Evolutionary conservation across 2,888 invertebrate species (phyloP), one percentile per base, ranked within the genome.

Genomic region (Ectobius pallidus): DNA sequence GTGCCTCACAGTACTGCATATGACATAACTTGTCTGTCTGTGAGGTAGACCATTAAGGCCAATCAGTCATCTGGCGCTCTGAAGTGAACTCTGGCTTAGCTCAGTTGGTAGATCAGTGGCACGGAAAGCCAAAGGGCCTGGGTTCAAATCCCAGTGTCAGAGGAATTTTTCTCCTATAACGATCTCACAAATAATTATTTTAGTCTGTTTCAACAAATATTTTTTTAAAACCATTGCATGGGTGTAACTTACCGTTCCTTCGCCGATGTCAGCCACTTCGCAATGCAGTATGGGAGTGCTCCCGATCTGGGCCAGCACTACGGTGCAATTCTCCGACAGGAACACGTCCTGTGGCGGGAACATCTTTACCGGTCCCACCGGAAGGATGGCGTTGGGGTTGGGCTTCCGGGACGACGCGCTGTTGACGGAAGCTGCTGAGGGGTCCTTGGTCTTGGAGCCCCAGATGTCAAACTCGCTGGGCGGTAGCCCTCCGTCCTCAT

Each of bases 261-360:
- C 87, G 46, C 87, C 88, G 67, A 88, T 86, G 78, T 88, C 88
- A 77, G 86, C 86, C 80, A 89, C 88, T 85, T 89, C 88, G 80
- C 89, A 89, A 79, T 88, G 88, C 71, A 89, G 80, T 77, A 87
- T 83, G 32, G 88, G 88, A 16, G 88, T 89, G 9, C 88, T 88
- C 69, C 89, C 88, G 78, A 87, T 87, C 82, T 89, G 89, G 73
- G 88, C 89, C 81, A 87, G 84, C 76, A 89, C 87, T 75, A 87
- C 85, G n/a, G 88, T 88, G 82, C 87, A 87, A 81, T 88, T 88
- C 73, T 87, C 87, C 79, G 87, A 87, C 80, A 87, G 83, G 85
- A 88, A 88, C 82, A 86, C 85, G 79, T 65, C 46, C 85, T 80
- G 80, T 32, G 72, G 22, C 9, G 70, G 44, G 27, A 63, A 18